Evolutionary conservation across 2,113 vertebrate species (phyloP).

Genomic region (Rhinolophus ferrumequinum): DNA sequence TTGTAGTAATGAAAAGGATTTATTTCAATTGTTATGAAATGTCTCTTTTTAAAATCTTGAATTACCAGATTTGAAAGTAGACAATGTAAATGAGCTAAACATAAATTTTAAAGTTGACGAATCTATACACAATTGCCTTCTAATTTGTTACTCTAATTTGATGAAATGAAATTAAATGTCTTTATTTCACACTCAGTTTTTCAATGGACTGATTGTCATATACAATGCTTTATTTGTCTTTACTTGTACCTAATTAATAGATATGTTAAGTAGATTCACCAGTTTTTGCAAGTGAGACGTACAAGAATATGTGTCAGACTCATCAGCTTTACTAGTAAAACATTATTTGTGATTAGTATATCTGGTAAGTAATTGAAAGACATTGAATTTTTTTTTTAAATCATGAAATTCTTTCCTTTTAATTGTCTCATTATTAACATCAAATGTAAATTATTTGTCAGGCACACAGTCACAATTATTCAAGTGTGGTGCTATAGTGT

Average conservation of each 20-base stretch:
- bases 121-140: background rate
- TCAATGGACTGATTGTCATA: background rate
- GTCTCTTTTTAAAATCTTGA: background rate
- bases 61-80: background rate
- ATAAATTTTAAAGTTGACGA: background rate
- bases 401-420: background rate
- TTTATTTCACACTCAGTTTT: conserved; percentile 28
- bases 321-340: background rate
- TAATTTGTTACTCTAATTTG: background rate
- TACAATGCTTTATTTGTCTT: background rate
- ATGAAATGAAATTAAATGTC: background rate
- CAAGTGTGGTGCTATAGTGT: background rate
- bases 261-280: background rate
- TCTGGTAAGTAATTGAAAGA: background rate
- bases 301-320: background rate
- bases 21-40: conserved; percentile 24
- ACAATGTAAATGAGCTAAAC: background rate
- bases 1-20: background rate
- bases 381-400: background rate
- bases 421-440: background rate
- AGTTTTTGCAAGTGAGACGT: background rate
- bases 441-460: background rate
- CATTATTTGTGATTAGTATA: conserved; percentile 7
- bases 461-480: background rate
- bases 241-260: background rate